Base-by-base conservation (phyloP, 2,797 vertebrate genomes). In the Rhinoraja longicauda region DNA sequence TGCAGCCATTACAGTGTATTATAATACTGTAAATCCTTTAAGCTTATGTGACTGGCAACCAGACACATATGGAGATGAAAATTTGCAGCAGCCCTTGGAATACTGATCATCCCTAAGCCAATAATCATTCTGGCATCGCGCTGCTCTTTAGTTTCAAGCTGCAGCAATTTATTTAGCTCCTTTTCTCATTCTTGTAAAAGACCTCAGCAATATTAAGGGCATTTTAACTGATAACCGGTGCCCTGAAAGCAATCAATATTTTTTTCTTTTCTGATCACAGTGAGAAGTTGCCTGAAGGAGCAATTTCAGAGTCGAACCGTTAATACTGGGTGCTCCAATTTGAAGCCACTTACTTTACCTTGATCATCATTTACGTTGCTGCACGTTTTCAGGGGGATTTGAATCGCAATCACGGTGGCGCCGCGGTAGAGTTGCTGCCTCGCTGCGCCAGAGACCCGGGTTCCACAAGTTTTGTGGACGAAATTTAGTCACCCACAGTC, bases 221-320 rank as follows among this genome's bases (percentile, higher is more conserved):
- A 92, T 29, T 92, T 72, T 45, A 53, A 75, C 72, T 75, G 90
- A 92, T 92, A 57, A 92, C 64, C 39, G n/a, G 6, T 75, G 15
- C 53, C 12, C 90, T 75, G 26, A 75, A n/a, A 92, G 64, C 70
- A 92, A 92, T 57, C 70, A 92, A 53, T 17, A 2, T 92, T 53
- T 73, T 45, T 39, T 53, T 73, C 45, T 39, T 15, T 24, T 45
- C 45, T 45, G 67, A 75, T 92, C 45, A 75, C 15, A n/a, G 39
- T 92, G 0, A 75, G 29, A n/a, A 36, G 26, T 26, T 57, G 90
- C 4, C 90, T 57, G 45, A 45, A 92, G 90, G 70, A 8, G 32
- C 39, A 59, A 73, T 73, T 92, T 92, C 13, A 13, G 15, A 70
- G 70, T 92, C 70, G 26, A 57, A 75, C 70, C n/a, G 39, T 73